phyloP scores from a whole-genome alignment of 2,888 invertebrate genomes.

The Chrysolina oricalcia region DNA sequence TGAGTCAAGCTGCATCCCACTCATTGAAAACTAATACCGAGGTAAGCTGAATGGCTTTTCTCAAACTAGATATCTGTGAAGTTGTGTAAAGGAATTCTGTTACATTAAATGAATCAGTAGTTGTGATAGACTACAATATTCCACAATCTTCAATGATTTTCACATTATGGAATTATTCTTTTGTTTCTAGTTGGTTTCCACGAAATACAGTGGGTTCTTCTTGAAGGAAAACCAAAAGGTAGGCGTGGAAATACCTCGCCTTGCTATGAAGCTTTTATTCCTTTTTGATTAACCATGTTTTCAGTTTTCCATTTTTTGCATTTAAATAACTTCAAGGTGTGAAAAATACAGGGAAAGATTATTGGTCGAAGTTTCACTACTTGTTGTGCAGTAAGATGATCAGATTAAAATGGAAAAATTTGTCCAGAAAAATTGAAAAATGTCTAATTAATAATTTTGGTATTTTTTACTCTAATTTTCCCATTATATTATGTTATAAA shows the following conservation, averaged over 20 bases:
- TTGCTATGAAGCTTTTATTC: constrained; percentile 39
- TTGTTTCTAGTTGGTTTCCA: constrained; percentile 59
- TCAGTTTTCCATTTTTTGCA: neutral
- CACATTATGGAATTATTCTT: neutral
- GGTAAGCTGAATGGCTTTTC: constrained; percentile 73
- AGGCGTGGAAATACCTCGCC: constrained; percentile 57
- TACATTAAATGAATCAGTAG: too few relatives aligned
- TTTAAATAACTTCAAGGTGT: neutral
- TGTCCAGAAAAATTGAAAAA: too few relatives aligned
- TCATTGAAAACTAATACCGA: constrained; percentile 93
- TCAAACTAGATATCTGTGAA: too few relatives aligned
- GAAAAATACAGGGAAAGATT: neutral
- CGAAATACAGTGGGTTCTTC: constrained; percentile 58
- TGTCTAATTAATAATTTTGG: too few relatives aligned
- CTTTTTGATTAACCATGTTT: constrained; percentile 15
- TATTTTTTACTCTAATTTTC: too few relatives aligned
- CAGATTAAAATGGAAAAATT: too few relatives aligned
- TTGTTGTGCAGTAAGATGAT: too few relatives aligned
- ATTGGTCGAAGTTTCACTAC: neutral
- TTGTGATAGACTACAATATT: too few relatives aligned
- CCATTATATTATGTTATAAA: too few relatives aligned
- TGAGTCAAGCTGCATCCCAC: constrained; percentile 86
- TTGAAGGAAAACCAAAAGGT: constrained; percentile 60
- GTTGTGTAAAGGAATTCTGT: too few relatives aligned
- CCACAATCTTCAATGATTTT: too few relatives aligned